A percentile compares a stretch with the other conserved stretches of the same genome.
Conservation (phyloP, 1,140 invertebrate species). For the Steinernema khuongi region DNA sequence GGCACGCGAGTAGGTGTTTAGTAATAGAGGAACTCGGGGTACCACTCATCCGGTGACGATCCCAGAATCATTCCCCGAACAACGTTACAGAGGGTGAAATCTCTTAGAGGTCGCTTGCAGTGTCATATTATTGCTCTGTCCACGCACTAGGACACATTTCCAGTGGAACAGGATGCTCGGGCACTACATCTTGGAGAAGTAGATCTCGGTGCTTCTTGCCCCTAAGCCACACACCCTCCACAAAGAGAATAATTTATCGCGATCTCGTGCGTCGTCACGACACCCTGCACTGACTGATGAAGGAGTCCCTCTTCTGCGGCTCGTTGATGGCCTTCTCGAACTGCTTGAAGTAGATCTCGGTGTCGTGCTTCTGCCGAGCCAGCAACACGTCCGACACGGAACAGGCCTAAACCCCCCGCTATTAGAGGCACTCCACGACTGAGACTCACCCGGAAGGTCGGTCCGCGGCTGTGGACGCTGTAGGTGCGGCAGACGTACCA, state of each 20-base stretch:
- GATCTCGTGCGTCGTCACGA: background rate
- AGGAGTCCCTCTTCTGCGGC: background rate
- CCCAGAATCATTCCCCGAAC: too few species aligned
- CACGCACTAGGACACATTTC: too few species aligned
- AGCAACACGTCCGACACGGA: background rate
- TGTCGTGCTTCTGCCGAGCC: background rate
- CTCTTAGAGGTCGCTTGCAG: too few species aligned
- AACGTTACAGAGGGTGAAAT: too few species aligned
- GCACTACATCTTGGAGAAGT: too few species aligned
- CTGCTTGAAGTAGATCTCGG: conserved; percentile 3
- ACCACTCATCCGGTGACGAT: too few species aligned
- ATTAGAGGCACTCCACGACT: background rate
- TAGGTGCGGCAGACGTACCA: background rate
- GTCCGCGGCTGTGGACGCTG: background rate
- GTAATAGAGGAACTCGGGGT: too few species aligned
- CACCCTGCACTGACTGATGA: background rate
- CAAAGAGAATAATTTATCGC: background rate
- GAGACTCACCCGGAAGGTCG: background rate
- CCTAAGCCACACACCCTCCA: too few species aligned
- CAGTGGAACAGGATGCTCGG: too few species aligned
- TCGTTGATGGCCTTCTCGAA: background rate
- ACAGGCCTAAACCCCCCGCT: background rate
- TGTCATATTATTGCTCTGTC: too few species aligned
- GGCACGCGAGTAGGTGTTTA: too few species aligned
- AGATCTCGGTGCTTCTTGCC: too few species aligned